Conservation (phyloP, 2,113 vertebrate species). For the Chroicocephalus ridibundus region DNA sequence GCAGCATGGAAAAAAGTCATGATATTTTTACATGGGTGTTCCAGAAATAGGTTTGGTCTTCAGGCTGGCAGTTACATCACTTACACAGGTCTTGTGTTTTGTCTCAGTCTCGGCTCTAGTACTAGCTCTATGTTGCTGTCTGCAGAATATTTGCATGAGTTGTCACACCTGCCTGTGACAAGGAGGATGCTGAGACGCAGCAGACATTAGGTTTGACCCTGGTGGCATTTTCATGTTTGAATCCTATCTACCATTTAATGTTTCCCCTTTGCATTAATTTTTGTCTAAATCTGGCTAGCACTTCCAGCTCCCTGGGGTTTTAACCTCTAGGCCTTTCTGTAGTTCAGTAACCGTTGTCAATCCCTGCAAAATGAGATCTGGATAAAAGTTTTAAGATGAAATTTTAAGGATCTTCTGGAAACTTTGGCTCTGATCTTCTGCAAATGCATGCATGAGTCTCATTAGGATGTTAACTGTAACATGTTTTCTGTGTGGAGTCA, state of each 20-base stretch:
- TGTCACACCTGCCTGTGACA: background rate
- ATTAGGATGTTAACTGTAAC: background rate
- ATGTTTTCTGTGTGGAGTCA: background rate
- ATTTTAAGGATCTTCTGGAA: background rate
- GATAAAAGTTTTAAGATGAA: background rate
- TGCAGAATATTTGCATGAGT: accelerated
- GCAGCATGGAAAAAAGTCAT: background rate
- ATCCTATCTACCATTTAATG: background rate
- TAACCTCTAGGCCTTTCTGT: background rate
- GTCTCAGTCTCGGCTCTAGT: background rate
- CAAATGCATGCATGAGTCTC: background rate
- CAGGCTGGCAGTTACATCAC: background rate
- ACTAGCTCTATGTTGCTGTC: background rate
- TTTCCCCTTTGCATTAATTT: background rate
- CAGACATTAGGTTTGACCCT: background rate
- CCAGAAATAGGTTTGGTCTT: background rate
- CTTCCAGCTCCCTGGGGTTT: background rate
- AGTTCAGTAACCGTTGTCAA: background rate
- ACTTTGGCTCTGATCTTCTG: background rate
- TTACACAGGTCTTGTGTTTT: background rate
- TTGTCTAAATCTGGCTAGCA: background rate
- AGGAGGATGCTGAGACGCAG: background rate
- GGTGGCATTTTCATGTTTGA: background rate
- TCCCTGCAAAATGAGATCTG: background rate
- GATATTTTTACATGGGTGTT: background rate